These are phyloP conservation scores for Callionymus lyra DNA, from an alignment of 2,113 vertebrate species.

Conservation along the genomic window DNA sequence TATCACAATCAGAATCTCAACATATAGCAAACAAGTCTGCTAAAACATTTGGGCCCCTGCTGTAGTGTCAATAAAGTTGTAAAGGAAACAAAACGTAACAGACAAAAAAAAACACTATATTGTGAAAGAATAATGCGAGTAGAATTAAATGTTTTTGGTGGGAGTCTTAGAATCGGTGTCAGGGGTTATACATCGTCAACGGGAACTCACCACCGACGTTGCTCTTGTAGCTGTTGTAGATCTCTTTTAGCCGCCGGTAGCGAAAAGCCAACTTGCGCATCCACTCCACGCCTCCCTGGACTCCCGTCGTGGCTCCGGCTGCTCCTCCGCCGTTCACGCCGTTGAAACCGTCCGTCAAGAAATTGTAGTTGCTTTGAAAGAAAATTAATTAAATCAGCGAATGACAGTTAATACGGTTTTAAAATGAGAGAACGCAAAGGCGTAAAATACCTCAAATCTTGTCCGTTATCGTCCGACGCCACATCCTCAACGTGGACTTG, in stretches of 20 bases:
- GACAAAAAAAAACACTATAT: too few relatives aligned
- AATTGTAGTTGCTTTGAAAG: slow-evolving; percentile 83
- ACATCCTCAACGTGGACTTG: slow-evolving; percentile 97
- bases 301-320: slow-evolving; percentile 69
- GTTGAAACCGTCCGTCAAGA: slow-evolving; percentile 86
- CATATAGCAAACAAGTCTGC: too few relatives aligned
- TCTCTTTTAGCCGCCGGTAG: slow-evolving; percentile 89
- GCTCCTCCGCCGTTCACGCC: slow-evolving; percentile 71
- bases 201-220: slow-evolving; percentile 79
- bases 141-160: too few relatives aligned
- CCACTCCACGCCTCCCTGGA: slow-evolving; percentile 95
- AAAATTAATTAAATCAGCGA: too few relatives aligned
- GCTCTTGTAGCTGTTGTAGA: slow-evolving; percentile 85
- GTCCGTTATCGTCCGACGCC: slow-evolving; percentile 94
- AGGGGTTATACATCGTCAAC: too few relatives aligned
- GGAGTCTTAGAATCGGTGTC: too few relatives aligned
- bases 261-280: slow-evolving; percentile 97
- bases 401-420: not conserved
- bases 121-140: too few relatives aligned
- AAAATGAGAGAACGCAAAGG: not conserved
- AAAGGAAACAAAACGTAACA: too few relatives aligned
- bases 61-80: too few relatives aligned
- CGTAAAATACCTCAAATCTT: slow-evolving; percentile 82
- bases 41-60: too few relatives aligned
- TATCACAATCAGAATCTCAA: too few relatives aligned